These are phyloP conservation scores for Sminthurinus signatus DNA, from an alignment of 1,140 invertebrate genomes.

Conservation along the genomic window DNA sequence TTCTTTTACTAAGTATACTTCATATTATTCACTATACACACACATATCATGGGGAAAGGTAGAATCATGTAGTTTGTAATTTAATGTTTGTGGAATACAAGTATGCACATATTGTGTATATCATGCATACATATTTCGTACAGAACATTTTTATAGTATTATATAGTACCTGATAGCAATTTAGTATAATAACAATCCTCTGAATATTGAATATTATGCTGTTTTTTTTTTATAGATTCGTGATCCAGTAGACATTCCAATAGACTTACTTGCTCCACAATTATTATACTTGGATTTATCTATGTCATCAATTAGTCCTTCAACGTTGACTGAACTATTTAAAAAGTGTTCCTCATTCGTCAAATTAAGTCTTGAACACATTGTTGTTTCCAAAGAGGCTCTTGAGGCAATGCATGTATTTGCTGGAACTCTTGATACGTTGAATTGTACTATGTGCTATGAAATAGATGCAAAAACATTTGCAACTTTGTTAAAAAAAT, in stretches of 20 bases:
- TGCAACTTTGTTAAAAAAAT: slow-evolving; percentile 13
- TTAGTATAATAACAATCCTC: too few species aligned
- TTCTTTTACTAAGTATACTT: too few species aligned
- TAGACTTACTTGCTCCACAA: slow-evolving; percentile 10
- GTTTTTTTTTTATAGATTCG: slow-evolving; percentile 6
- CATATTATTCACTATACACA: not conserved
- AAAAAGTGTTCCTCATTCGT: slow-evolving; percentile 16
- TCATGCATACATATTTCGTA: too few species aligned
- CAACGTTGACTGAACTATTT: slow-evolving; percentile 17
- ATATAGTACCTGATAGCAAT: too few species aligned
- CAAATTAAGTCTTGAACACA: slow-evolving; percentile 31
- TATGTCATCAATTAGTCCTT: slow-evolving; percentile 1
- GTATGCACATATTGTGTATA: not conserved
- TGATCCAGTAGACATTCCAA: slow-evolving; percentile 14
- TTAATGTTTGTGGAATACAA: too few species aligned
- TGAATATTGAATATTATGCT: too few species aligned
- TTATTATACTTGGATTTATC: slow-evolving; percentile 24
- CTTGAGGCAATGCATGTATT: slow-evolving; percentile 26
- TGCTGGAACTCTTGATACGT: slow-evolving; percentile 13
- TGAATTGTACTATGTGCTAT: slow-evolving; percentile 36
- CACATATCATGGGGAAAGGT: too few species aligned
- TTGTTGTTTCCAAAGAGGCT: slow-evolving; percentile 4
- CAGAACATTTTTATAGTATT: too few species aligned
- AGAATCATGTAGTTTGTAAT: too few species aligned
- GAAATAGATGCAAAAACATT: slow-evolving; percentile 16